Percentiles rank a stretch among this genome's conserved stretches.
These are phyloP conservation scores for Paralinhomoeus sp. DNA, from an alignment of 2,888 invertebrate genomes.

Conservation along the genomic window DNA sequence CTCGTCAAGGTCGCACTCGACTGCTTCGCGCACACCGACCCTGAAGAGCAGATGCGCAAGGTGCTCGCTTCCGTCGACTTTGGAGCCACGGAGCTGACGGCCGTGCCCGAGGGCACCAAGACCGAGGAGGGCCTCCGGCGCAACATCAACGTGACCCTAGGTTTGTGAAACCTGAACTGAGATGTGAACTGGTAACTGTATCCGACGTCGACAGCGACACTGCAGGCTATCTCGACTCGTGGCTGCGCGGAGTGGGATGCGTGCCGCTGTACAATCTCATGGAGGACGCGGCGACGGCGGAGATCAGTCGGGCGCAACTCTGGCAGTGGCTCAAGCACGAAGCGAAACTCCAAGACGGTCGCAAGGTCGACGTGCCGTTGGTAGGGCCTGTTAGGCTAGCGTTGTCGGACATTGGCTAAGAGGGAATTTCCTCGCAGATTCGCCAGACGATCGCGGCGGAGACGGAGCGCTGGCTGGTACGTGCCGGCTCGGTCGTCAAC, in stretches of 20 bases:
- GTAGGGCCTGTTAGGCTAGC: too few species aligned
- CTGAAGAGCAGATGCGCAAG: background rate
- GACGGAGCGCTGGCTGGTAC: conserved; percentile 14
- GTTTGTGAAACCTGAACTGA: too few species aligned
- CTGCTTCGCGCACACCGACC: conserved; percentile 11
- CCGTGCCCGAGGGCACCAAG: conserved; percentile 40
- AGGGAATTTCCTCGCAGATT: background rate
- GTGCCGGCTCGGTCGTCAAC: conserved; percentile 20
- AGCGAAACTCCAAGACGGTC: conserved; percentile 29
- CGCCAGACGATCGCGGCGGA: conserved; percentile 26
- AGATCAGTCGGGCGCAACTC: conserved; percentile 46
- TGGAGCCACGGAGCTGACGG: conserved; percentile 12
- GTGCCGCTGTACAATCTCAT: conserved; percentile 41
- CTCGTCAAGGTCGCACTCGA: conserved; percentile 33
- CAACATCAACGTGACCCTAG: conserved; percentile 42
- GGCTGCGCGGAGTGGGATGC: conserved; percentile 44
- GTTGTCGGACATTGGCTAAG: too few species aligned
- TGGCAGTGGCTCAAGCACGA: conserved; percentile 49
- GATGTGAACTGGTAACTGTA: too few species aligned
- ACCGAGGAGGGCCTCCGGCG: conserved; percentile 40
- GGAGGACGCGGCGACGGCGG: conserved; percentile 51
- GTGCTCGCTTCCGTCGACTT: too few species aligned
- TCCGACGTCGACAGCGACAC: too few species aligned
- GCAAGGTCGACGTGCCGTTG: conserved; percentile 17
- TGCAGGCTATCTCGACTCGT: conserved; percentile 41